A percentile compares a stretch with the other conserved stretches of the same genome.
Evolutionary conservation across 2,888 invertebrate species (phyloP).

Genomic region (Synergus laeviventris): DNA sequence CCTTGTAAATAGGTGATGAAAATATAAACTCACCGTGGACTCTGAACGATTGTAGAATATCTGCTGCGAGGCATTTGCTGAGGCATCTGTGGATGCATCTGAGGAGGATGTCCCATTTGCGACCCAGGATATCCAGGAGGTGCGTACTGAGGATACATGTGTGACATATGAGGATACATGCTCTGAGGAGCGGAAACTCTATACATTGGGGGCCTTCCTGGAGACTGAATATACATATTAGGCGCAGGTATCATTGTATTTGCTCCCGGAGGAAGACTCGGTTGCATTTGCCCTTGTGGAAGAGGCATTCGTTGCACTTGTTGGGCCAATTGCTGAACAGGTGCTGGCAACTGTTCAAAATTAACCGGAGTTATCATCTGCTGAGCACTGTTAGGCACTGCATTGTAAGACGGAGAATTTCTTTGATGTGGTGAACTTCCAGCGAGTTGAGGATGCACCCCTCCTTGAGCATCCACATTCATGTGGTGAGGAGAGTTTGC

Average conservation of each 20-base stretch:
- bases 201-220: constrained; percentile 74
- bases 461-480: constrained; percentile 45
- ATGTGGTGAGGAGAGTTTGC: constrained; percentile 55
- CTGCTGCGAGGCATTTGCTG: constrained; percentile 64
- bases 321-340: constrained; percentile 74
- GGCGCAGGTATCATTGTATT: constrained; percentile 69
- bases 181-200: constrained; percentile 67
- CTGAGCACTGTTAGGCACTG: constrained; percentile 50
- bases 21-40: constrained; percentile 49
- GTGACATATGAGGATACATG: constrained; percentile 70
- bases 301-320: constrained; percentile 74
- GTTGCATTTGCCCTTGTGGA: constrained; percentile 68
- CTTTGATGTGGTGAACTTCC: constrained; percentile 66
- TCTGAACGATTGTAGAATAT: constrained; percentile 56
- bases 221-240: constrained; percentile 74
- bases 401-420: constrained; percentile 65
- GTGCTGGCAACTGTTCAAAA: constrained; percentile 72
- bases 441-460: constrained; percentile 48
- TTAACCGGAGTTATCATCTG: constrained; percentile 69
- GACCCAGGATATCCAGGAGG: constrained; percentile 57
- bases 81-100: constrained; percentile 68
- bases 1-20: background rate
- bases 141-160: constrained; percentile 67
- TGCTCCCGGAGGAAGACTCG: constrained; percentile 69
- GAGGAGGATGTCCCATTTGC: constrained; percentile 64